Percentiles rank a stretch among this genome's conserved stretches.
Conservation (phyloP, 35 echinoderm and acorn worm genomes). For the Ophiothrix spiculata region DNA sequence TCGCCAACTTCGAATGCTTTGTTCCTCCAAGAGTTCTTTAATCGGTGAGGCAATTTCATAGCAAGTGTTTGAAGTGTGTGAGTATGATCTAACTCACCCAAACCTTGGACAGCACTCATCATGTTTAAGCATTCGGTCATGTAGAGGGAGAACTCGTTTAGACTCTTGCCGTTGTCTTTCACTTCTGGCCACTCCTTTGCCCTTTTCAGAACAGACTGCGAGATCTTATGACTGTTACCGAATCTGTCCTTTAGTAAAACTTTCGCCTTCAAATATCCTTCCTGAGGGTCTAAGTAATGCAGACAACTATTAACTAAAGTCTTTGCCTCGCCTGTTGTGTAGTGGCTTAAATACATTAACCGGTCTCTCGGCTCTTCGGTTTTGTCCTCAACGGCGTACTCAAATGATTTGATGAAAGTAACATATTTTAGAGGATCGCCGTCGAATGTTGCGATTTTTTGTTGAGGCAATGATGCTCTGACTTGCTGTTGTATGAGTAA, state of each 20-base stretch:
- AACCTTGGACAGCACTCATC: neutral
- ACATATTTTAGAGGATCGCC: neutral
- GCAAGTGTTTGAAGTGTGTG: neutral
- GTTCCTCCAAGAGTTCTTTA: neutral
- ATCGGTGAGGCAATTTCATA: neutral
- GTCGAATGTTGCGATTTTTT: neutral
- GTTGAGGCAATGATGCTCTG: neutral
- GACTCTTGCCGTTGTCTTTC: neutral
- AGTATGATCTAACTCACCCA: neutral
- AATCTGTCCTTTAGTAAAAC: neutral
- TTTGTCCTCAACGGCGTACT: neutral
- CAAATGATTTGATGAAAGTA: neutral
- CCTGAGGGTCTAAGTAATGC: neutral
- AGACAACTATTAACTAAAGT: neutral
- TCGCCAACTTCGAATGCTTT: neutral
- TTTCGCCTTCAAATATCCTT: neutral
- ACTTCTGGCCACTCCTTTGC: neutral
- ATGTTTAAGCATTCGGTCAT: neutral
- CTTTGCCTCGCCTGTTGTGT: neutral
- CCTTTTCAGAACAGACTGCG: neutral
- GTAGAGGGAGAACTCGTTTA: neutral
- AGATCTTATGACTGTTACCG: neutral
- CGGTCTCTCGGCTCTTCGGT: neutral
- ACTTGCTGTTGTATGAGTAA: neutral
- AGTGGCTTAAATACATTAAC: neutral